Conservation (phyloP, 2,113 vertebrate species). For the human (Homo sapiens) region GRCh38 chr5:61467501-61468000, state of each 20-base stretch:
- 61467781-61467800: not conserved
- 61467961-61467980: conserved; percentile 29
- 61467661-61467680: not conserved
- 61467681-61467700: not conserved
- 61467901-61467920: not conserved
- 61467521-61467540: not conserved
- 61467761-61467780: not conserved
- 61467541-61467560: not conserved
- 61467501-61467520: not conserved
- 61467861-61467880: not conserved
- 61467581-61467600: not conserved
- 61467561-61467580: not conserved
- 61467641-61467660: not conserved
- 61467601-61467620: not conserved
- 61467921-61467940: not conserved
- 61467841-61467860: not conserved
- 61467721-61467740: not conserved
- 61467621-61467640: conserved; percentile 18
- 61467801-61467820: not conserved
- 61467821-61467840: not conserved
- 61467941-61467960: conserved; percentile 57
- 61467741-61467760: not conserved
- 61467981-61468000: not conserved
- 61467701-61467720: not conserved
- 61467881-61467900: not conserved